These are phyloP conservation scores for Acipenser ruthenus DNA, from an alignment of 2,797 vertebrate species.

Conservation along the genomic window DNA sequence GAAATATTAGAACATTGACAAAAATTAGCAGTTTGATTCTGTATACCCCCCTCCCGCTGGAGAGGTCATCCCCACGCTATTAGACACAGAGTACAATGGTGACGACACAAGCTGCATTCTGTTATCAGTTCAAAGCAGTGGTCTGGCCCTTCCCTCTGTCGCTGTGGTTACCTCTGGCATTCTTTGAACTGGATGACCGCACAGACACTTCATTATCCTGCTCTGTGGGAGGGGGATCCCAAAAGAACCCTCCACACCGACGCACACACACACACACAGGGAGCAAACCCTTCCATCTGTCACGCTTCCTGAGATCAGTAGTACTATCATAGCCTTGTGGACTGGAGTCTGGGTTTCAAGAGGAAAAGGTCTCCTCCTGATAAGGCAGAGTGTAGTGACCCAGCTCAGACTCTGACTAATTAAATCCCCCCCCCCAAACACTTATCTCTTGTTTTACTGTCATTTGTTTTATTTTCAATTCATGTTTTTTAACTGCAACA, in stretches of 20 bases:
- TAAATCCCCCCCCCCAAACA: not conserved
- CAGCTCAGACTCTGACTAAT: not conserved
- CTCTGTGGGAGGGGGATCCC: constrained; percentile 16
- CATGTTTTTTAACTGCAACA: too few species aligned
- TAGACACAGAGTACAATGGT: not conserved
- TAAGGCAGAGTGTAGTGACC: not conserved
- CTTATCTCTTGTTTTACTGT: too few species aligned
- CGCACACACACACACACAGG: constrained; percentile 2
- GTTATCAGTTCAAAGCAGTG: not conserved
- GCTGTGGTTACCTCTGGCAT: not conserved
- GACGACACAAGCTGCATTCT: not conserved
- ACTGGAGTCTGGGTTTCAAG: not conserved
- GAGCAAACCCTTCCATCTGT: constrained; percentile 7
- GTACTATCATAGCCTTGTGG: not conserved
- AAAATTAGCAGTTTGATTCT: too few species aligned
- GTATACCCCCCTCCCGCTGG: too few species aligned
- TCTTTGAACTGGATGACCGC: constrained; percentile 4
- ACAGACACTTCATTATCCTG: constrained; percentile 21
- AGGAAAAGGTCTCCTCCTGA: not conserved
- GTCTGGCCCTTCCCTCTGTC: not conserved
- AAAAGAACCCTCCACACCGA: not conserved
- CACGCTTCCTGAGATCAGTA: not conserved
- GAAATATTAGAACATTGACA: too few species aligned
- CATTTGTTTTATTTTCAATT: too few species aligned
- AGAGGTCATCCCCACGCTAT: not conserved